Conservation (phyloP, 1,140 invertebrate genomes). For the Penaeus chinensis region DNA sequence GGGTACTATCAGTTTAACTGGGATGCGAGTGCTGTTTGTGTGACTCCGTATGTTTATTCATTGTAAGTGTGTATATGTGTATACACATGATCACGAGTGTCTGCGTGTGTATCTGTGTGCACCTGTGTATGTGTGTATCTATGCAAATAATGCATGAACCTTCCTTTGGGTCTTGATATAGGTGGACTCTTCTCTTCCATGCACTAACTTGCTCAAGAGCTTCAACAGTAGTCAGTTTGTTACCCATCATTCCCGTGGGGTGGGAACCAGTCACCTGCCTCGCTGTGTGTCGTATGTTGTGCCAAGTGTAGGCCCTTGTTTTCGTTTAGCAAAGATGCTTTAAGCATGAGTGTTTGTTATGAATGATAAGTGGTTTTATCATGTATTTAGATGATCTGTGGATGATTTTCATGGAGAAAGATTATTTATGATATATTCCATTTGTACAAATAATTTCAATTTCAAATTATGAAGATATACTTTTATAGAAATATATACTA, state of each 20-base stretch:
- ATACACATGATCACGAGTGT: no score
- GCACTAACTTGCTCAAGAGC: conserved; percentile 55
- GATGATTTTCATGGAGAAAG: neutral
- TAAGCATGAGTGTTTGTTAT: conserved; percentile 40
- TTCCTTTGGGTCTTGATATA: neutral
- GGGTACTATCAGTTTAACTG: no score
- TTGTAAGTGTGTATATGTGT: no score
- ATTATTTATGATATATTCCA: conserved; percentile 33
- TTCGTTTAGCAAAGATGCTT: conserved; percentile 38
- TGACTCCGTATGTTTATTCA: no score
- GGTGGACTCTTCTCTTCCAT: conserved; percentile 37
- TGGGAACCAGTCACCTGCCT: conserved; percentile 2
- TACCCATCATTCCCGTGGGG: neutral
- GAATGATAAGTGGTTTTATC: conserved; percentile 4
- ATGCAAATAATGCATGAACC: no score
- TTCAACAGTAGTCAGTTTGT: conserved; percentile 37
- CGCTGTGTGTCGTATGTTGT: conserved; percentile 30
- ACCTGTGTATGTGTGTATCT: no score
- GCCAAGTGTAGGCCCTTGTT: conserved; percentile 39
- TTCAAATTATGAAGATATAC: conserved; percentile 35
- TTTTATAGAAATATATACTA: conserved; percentile 29
- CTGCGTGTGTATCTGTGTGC: no score
- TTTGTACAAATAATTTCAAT: conserved; percentile 44
- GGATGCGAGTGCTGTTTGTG: no score
- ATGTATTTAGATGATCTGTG: no score